Percentiles rank a stretch among this genome's conserved stretches.
Conservation (phyloP, 2,797 vertebrate species). For the Tachyglossus aculeatus region DNA sequence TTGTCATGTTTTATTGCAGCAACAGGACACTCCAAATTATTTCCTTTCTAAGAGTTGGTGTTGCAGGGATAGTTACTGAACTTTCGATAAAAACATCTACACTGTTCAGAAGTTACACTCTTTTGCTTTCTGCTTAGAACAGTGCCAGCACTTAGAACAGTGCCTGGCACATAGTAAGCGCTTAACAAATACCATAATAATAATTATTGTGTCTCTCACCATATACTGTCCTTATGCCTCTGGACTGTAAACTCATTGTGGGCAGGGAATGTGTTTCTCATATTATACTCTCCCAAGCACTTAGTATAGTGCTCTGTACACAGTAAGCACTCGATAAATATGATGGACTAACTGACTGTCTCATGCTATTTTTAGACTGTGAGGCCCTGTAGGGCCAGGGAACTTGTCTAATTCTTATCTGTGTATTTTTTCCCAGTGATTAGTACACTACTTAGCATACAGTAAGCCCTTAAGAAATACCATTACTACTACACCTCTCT, state of each 20-base stretch:
- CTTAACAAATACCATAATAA: too few relatives aligned
- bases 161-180: too few relatives aligned
- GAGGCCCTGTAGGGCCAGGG: too few relatives aligned
- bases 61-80: conserved; percentile 27
- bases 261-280: background rate
- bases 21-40: conserved; percentile 62
- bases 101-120: background rate
- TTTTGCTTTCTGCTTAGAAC: too few relatives aligned
- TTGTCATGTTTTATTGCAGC: conserved; percentile 60
- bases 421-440: too few relatives aligned
- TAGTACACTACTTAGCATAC: too few relatives aligned
- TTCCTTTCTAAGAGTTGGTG: conserved; percentile 64
- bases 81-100: conserved; percentile 28
- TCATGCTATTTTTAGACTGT: background rate
- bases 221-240: too few relatives aligned
- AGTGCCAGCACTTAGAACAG: too few relatives aligned
- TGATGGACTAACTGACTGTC: background rate
- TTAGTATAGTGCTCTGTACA: background rate
- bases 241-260: background rate
- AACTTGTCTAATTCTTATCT: too few relatives aligned
- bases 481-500: too few relatives aligned
- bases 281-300: background rate
- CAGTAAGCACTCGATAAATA: background rate
- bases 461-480: too few relatives aligned
- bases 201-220: too few relatives aligned